Conservation (phyloP, 2,113 vertebrate species). For the Tylochromis polylepis region DNA sequence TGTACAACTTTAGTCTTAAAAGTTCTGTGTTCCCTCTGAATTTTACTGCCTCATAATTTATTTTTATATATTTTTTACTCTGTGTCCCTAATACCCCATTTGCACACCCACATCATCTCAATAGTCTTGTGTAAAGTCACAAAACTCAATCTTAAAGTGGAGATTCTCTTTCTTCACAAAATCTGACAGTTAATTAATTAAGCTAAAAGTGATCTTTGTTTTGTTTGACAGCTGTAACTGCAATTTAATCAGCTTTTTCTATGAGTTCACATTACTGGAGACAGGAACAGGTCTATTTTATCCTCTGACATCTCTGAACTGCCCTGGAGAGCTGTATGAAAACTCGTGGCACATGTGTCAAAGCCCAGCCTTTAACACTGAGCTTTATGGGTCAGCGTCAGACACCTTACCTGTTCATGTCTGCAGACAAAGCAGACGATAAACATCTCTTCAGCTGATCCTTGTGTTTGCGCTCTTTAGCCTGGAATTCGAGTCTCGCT, state of each 20-base stretch:
- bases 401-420: constrained; percentile 42
- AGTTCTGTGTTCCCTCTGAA: too few relatives aligned
- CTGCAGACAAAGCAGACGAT: constrained; percentile 52
- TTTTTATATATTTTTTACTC: too few relatives aligned
- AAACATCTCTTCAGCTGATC: constrained; percentile 57
- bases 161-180: not conserved
- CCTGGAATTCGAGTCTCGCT: constrained; percentile 42
- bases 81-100: too few relatives aligned
- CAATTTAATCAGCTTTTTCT: not conserved
- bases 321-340: not conserved
- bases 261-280: not conserved
- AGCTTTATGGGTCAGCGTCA: not conserved
- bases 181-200: not conserved
- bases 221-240: not conserved
- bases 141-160: not conserved
- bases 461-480: constrained; percentile 55
- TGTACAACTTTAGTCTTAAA: not conserved
- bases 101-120: too few relatives aligned
- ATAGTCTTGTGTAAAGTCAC: not conserved
- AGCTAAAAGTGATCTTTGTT: not conserved
- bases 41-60: too few relatives aligned
- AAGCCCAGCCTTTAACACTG: not conserved
- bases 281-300: not conserved
- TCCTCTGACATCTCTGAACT: not conserved
- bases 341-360: not conserved